Evolutionary conservation across 2,113 vertebrate genomes (phyloP), one percentile per base, ranked within the genome.

Genomic region (Verasper variegatus): DNA sequence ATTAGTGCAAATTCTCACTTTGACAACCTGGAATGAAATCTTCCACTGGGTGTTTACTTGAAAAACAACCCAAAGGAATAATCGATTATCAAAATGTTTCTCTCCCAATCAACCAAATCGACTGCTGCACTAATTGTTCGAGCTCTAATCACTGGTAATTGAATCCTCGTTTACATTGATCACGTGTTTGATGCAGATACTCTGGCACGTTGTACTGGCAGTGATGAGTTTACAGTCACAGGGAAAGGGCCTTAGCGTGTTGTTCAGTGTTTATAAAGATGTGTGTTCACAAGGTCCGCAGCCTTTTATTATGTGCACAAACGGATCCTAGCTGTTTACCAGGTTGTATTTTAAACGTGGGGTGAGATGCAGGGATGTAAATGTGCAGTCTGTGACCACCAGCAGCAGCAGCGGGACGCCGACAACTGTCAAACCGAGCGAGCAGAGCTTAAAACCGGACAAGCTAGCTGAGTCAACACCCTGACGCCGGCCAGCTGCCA

Each of bases 401-500:
- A 69, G 49, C 71, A 57, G 54, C 63, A 63, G 60, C 57, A 40
- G 76, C 69, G 27, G 81, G 71, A 40, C 45, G 55, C 63, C 68
- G 26, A 31, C 77, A 86, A 47, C 87, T 85, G 87, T 88, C 88
- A 88, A 75, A 57, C 31, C 26, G 21, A 68, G 86, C 86, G 31
- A 73, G 60, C 57, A 64, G 69, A 85, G 58, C 80, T 67, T 60
- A 63, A 79, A 77, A 61, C 71, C 73, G 45, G 51, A 17, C 80
- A 54, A 80, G 88, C 85, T 85, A 68, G 71, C 85, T 12, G 24
- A 11, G 56, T 62, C 68, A 12, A 23, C 9, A 14, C 45, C 15
- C 40, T 42, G 40, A 40, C 20, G n/a, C 56, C n/a, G 17, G 12
- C 2, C 5, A 37, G 35, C 15, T 11, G 9, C 23, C 6, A 0